phyloP scores from a whole-genome alignment of 2,113 vertebrate genomes.

The Cichladusa arquata region DNA sequence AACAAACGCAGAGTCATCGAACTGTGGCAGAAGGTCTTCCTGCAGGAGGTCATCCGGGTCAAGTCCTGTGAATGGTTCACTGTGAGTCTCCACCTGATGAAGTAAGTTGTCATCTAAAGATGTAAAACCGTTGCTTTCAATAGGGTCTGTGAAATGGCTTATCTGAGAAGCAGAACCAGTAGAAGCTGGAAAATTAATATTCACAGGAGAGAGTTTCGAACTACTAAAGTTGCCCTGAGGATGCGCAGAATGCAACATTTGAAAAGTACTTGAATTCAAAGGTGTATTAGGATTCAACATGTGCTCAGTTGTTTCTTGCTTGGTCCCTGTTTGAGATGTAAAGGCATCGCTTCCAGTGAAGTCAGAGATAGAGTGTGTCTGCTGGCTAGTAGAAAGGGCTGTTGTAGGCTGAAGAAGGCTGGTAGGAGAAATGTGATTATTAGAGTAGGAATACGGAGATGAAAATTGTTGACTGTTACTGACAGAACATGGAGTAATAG shows the following conservation, averaged over 20 bases:
- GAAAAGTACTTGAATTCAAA: constrained; percentile 84
- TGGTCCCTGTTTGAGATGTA: constrained; percentile 79
- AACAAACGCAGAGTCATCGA: constrained; percentile 85
- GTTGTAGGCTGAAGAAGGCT: constrained; percentile 81
- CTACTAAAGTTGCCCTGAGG: constrained; percentile 85
- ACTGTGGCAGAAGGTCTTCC: constrained; percentile 88
- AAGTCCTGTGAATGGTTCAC: constrained; percentile 84
- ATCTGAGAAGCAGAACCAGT: constrained; percentile 78
- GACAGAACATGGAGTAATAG: constrained; percentile 85
- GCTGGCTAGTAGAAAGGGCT: constrained; percentile 75
- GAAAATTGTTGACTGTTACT: constrained; percentile 80
- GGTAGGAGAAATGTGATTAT: constrained; percentile 80
- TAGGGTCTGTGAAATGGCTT: constrained; percentile 78
- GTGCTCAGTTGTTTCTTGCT: constrained; percentile 77
- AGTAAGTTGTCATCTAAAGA: constrained; percentile 85
- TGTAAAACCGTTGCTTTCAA: constrained; percentile 86
- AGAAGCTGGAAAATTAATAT: constrained; percentile 79
- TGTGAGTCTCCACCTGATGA: constrained; percentile 82
- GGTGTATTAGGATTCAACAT: constrained; percentile 76
- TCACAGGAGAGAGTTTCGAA: constrained; percentile 87
- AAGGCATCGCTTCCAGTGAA: constrained; percentile 85
- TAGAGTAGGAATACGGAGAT: constrained; percentile 87
- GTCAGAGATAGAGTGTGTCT: constrained; percentile 78
- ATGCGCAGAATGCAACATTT: constrained; percentile 81
- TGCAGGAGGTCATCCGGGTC: constrained; percentile 89